Conservation (phyloP, 2,113 vertebrate genomes). For the Mesoclemmys tuberculata region DNA sequence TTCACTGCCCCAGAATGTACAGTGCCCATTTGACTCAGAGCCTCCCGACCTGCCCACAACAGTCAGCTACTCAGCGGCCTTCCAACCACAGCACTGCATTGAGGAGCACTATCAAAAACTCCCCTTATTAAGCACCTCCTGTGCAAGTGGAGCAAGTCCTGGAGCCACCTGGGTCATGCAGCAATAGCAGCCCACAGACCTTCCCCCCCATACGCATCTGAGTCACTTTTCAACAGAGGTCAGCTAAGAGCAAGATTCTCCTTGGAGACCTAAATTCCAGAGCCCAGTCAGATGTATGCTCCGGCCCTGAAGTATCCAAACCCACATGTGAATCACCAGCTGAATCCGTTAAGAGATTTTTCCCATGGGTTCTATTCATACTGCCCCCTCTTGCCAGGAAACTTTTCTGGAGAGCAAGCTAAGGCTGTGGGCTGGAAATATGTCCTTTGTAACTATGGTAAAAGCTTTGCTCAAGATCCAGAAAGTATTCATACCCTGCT, state of each 20-base stretch:
- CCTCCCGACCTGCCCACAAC: not conserved
- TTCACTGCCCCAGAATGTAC: not conserved
- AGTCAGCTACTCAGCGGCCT: not conserved
- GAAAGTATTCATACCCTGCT: not conserved
- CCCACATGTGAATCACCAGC: accelerated
- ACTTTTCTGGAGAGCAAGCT: not conserved
- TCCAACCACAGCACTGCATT: not conserved
- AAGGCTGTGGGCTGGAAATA: not conserved
- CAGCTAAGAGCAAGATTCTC: not conserved
- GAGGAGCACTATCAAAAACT: not conserved
- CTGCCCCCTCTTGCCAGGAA: slow-evolving; percentile 12
- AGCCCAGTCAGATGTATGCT: not conserved
- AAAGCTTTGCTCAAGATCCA: not conserved
- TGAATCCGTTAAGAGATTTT: not conserved
- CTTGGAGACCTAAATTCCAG: not conserved
- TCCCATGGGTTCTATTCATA: not conserved
- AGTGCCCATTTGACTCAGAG: not conserved
- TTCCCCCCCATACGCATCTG: not conserved
- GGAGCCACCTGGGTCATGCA: not conserved
- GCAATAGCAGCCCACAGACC: not conserved
- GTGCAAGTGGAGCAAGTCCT: not conserved
- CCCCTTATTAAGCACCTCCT: not conserved
- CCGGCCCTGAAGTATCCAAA: not conserved
- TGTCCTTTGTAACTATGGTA: not conserved
- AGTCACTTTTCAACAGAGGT: not conserved